Percentiles rank a stretch among this genome's conserved stretches.
These are phyloP conservation scores for Ctena decussata DNA, from an alignment of 2,888 invertebrate species.

Conservation along the genomic window DNA sequence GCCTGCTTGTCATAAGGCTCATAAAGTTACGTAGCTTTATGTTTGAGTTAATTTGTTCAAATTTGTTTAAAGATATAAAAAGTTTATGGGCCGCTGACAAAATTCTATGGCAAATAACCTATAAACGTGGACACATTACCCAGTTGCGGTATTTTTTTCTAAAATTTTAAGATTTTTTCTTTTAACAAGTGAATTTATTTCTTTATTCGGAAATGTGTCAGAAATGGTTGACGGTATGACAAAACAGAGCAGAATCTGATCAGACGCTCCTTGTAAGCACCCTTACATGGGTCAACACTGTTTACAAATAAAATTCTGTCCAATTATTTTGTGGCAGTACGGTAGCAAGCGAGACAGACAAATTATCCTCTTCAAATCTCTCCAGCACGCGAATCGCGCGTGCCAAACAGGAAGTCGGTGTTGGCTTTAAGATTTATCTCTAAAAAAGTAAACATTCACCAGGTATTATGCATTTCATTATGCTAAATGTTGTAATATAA, in stretches of 20 bases:
- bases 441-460: background rate
- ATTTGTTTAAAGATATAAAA: background rate
- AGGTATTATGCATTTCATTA: background rate
- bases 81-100: background rate
- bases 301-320: too few species aligned
- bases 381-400: background rate
- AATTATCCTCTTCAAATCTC: background rate
- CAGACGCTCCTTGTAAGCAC: too few species aligned
- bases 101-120: background rate
- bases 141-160: too few species aligned
- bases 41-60: constrained; percentile 13
- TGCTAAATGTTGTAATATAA: background rate
- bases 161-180: too few species aligned
- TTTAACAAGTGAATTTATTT: too few species aligned
- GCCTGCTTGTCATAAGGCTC: background rate
- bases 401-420: background rate
- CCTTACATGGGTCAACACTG: too few species aligned
- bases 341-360: background rate
- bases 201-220: too few species aligned
- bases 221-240: too few species aligned
- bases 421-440: background rate
- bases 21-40: background rate
- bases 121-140: too few species aligned
- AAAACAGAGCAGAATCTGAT: too few species aligned
- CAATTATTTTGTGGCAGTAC: too few species aligned